Conservation (phyloP, 2,797 vertebrate species). For the Malacoraja senta region DNA sequence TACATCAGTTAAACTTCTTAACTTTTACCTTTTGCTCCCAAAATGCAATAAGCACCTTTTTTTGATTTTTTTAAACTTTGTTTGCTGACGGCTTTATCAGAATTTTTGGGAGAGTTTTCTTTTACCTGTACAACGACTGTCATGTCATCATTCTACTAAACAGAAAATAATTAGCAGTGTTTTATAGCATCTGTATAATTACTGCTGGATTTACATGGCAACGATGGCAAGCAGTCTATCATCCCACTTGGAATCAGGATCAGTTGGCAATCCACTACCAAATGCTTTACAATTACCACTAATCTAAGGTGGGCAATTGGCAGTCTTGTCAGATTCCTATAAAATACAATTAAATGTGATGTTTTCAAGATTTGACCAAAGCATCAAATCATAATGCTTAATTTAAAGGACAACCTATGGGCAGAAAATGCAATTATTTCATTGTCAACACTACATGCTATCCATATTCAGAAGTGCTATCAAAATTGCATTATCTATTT, state of each 20-base stretch:
- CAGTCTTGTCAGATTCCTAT: background rate
- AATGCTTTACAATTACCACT: conserved; percentile 1
- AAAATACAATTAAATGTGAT: background rate
- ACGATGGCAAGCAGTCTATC: background rate
- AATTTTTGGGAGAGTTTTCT: background rate
- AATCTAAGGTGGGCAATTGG: too few relatives aligned
- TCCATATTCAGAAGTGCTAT: background rate
- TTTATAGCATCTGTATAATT: background rate
- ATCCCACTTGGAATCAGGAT: background rate
- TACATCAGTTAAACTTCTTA: conserved; percentile 2
- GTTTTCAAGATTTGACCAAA: conserved; percentile 20
- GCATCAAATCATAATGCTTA: background rate
- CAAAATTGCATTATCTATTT: background rate
- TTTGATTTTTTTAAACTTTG: conserved; percentile 2
- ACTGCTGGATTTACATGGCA: background rate
- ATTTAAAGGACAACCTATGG: background rate
- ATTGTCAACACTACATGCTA: conserved; percentile 4
- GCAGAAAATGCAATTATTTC: background rate
- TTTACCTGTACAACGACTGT: background rate
- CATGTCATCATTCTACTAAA: background rate
- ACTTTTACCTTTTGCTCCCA: background rate
- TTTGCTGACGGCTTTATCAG: background rate
- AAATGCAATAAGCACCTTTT: conserved; percentile 30
- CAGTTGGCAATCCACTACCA: background rate
- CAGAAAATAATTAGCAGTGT: background rate